Evolutionary conservation across 2,113 vertebrate genomes (phyloP).

Genomic region (Hippocampus barbouri): DNA sequence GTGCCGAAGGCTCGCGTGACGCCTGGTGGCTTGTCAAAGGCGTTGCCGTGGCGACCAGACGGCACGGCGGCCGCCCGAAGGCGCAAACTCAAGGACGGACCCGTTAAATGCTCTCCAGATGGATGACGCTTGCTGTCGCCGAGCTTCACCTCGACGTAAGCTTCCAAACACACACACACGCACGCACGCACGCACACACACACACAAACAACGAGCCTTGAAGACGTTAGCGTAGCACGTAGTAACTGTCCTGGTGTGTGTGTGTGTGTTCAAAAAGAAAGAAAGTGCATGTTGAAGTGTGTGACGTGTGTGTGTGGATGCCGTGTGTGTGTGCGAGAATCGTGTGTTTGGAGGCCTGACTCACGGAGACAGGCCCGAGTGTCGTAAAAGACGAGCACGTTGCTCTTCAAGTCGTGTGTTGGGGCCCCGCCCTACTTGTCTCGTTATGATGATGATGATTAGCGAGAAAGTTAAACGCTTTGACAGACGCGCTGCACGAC

Average conservation of each 20-base stretch:
- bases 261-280: no score
- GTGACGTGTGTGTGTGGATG: no score
- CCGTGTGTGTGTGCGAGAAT: no score
- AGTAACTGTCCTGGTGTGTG: no score
- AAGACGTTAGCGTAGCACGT: no score
- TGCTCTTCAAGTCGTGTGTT: no score
- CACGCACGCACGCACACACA: no score
- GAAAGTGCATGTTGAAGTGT: no score
- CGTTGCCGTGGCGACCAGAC: slow-evolving; percentile 21
- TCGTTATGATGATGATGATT: neutral
- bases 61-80: neutral
- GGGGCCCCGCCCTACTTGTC: no score
- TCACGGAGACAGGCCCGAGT: no score
- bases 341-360: no score
- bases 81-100: slow-evolving; percentile 79
- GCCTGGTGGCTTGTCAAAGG: neutral
- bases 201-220: slow-evolving; percentile 9
- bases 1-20: neutral
- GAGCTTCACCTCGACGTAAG: slow-evolving; percentile 85
- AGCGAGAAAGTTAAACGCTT: neutral
- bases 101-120: slow-evolving; percentile 90
- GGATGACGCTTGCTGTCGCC: slow-evolving; percentile 71
- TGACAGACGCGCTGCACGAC: neutral
- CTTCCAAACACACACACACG: slow-evolving; percentile 74
- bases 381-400: no score